phyloP scores from a whole-genome alignment of 1,140 invertebrate genomes.

The Aphelinus atriplicis region DNA sequence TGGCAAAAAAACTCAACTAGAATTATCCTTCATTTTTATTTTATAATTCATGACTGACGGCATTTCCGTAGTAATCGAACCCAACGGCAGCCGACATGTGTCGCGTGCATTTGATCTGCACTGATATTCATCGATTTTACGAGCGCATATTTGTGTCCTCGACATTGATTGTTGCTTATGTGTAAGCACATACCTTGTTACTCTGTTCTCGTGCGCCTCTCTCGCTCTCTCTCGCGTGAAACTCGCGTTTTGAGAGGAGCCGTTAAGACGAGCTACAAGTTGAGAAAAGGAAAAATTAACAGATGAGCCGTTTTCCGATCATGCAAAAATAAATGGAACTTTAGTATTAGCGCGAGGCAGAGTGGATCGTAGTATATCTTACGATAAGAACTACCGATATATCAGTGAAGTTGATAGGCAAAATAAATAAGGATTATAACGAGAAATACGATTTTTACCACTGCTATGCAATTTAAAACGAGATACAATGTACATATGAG shows the following conservation, averaged over 20 bases:
- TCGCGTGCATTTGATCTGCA: constrained; percentile 4
- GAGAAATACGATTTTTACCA: constrained; percentile 50
- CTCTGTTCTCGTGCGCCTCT: constrained; percentile 13
- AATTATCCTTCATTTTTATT: constrained; percentile 2
- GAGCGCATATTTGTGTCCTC: constrained; percentile 11
- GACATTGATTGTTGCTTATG: constrained; percentile 26
- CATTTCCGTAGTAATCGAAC: too few relatives aligned
- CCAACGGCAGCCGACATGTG: not conserved
- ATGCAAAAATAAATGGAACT: not conserved
- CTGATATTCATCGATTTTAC: constrained; percentile 25
- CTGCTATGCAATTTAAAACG: constrained; percentile 54
- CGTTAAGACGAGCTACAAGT: too few relatives aligned
- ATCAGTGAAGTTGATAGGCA: constrained; percentile 41
- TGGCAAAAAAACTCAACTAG: not conserved
- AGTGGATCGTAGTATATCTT: constrained; percentile 35
- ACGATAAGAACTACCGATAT: constrained; percentile 8
- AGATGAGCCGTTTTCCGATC: constrained; percentile 1
- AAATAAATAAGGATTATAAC: constrained; percentile 40
- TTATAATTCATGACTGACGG: not conserved
- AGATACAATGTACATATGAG: constrained; percentile 60
- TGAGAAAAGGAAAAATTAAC: not conserved
- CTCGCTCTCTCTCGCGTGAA: not conserved
- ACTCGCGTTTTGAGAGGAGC: not conserved
- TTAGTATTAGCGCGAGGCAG: constrained; percentile 36
- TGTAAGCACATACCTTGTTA: constrained; percentile 19